A percentile compares a stretch with the other conserved stretches of the same genome.
These are phyloP conservation scores for Blastobasis lacticolella DNA, from an alignment of 2,888 invertebrate species.

Conservation along the genomic window DNA sequence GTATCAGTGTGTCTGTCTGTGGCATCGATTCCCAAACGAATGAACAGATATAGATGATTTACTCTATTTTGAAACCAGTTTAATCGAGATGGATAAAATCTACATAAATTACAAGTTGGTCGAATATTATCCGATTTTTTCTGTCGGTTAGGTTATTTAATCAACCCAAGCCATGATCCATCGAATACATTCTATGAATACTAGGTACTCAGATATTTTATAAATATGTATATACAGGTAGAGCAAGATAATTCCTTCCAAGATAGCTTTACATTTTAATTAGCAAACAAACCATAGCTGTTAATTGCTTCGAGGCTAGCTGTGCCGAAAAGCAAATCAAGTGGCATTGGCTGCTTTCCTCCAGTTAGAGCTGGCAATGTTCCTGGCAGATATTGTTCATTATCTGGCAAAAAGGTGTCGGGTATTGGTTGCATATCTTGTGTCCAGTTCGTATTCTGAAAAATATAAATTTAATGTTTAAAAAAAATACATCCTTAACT, in stretches of 20 bases:
- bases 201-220: no score
- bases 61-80: no score
- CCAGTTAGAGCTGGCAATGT: slow-evolving; percentile 69
- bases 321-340: slow-evolving; percentile 80
- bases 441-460: slow-evolving; percentile 74
- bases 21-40: no score
- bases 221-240: not conserved
- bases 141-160: no score
- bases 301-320: slow-evolving; percentile 79
- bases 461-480: slow-evolving; percentile 8
- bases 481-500: not conserved
- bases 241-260: not conserved
- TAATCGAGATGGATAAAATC: no score
- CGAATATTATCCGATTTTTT: no score
- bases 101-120: no score
- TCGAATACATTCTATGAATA: no score
- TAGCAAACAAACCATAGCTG: slow-evolving; percentile 54
- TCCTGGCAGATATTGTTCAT: slow-evolving; percentile 76
- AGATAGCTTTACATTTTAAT: slow-evolving; percentile 6
- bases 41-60: no score
- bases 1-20: no score
- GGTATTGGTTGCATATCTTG: slow-evolving; percentile 75
- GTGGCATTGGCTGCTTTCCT: slow-evolving; percentile 62
- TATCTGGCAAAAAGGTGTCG: slow-evolving; percentile 75
- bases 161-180: no score